phyloP scores from a whole-genome alignment of 2,113 vertebrate genomes.

The Apteryx mantelli region DNA sequence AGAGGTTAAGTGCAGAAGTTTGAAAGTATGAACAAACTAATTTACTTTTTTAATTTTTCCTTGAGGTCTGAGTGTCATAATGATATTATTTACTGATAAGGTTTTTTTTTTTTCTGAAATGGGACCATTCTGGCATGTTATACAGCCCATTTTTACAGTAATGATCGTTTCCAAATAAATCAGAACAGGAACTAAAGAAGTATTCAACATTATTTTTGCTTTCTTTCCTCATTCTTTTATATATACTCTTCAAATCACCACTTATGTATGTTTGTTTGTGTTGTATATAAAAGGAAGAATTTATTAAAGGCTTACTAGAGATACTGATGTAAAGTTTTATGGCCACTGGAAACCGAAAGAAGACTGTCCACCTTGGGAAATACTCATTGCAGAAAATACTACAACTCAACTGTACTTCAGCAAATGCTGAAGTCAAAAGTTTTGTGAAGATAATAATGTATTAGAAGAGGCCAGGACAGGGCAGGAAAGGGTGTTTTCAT shows the following conservation, averaged over 20 bases:
- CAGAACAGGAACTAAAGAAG: neutral
- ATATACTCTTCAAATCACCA: too few species aligned
- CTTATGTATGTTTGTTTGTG: too few species aligned
- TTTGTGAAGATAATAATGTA: neutral
- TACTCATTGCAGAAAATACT: neutral
- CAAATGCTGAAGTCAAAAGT: neutral
- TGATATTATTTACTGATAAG: neutral
- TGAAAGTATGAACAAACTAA: neutral
- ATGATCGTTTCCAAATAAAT: neutral
- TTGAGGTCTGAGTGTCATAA: neutral
- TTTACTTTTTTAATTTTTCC: neutral
- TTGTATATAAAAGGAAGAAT: too few species aligned
- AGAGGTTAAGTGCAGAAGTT: neutral
- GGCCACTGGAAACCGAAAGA: too few species aligned
- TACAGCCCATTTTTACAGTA: neutral
- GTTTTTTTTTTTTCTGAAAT: neutral
- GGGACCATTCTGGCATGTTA: neutral
- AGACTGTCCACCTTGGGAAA: neutral
- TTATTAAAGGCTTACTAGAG: too few species aligned
- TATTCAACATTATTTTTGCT: too few species aligned
- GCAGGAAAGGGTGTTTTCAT: accelerated
- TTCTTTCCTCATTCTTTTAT: too few species aligned
- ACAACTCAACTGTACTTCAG: neutral
- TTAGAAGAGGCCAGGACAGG: neutral
- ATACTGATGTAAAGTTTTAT: too few species aligned